phyloP scores from a whole-genome alignment of 2,113 vertebrate genomes.

The Dromas ardeola region DNA sequence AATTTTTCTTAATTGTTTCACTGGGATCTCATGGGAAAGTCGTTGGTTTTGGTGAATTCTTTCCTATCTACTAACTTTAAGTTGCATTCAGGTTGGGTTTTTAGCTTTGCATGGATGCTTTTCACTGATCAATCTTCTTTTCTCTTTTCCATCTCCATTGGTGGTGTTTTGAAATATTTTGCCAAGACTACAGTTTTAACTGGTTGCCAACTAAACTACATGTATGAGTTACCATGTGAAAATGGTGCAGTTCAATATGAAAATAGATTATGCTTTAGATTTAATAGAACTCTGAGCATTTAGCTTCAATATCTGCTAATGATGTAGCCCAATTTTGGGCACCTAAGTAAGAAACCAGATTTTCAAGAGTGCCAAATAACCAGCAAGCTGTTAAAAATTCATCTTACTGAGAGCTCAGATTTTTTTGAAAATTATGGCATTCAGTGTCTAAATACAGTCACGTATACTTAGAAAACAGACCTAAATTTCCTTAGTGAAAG shows the following conservation, averaged over 20 bases:
- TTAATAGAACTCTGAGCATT: neutral
- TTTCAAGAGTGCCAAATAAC: neutral
- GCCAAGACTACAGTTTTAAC: neutral
- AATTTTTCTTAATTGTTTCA: neutral
- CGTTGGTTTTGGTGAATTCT: neutral
- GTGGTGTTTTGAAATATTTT: neutral
- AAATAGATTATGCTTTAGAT: neutral
- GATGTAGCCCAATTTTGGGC: neutral
- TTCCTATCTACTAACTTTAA: neutral
- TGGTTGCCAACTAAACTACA: neutral
- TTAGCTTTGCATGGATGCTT: neutral
- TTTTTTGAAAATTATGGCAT: neutral
- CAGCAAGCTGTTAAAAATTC: neutral
- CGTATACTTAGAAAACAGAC: neutral
- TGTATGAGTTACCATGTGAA: neutral
- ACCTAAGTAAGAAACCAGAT: neutral
- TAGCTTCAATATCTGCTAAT: neutral
- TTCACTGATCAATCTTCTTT: neutral
- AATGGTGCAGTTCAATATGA: neutral
- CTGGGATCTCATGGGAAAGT: neutral
- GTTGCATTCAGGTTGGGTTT: neutral
- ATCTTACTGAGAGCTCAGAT: rapidly evolving
- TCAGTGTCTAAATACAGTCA: neutral
- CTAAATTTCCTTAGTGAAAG: neutral
- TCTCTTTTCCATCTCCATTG: neutral